Conservation (phyloP, 2,797 vertebrate species). For the Muscicapa comitata region DNA sequence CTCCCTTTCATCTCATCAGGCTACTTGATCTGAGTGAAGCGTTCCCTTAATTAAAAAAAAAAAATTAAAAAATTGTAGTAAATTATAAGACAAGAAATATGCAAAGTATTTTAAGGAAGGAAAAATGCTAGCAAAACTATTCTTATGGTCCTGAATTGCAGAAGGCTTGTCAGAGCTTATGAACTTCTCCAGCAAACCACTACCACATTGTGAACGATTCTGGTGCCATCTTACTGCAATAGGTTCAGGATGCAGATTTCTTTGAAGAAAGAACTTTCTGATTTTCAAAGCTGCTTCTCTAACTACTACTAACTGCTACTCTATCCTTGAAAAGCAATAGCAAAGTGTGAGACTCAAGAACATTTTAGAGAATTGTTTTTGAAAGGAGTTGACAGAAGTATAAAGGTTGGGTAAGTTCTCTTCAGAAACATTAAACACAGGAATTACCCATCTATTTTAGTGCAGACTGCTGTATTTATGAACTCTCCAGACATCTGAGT, state of each 20-base stretch:
- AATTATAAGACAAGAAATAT: background rate
- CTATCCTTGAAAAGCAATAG: background rate
- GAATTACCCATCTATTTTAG: background rate
- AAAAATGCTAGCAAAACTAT: background rate
- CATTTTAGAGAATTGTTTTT: background rate
- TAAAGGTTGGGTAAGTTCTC: background rate
- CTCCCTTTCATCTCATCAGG: conserved; percentile 40
- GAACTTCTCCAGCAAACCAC: background rate
- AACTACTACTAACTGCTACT: background rate
- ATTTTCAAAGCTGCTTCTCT: background rate
- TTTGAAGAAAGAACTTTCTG: background rate
- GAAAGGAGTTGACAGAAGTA: background rate
- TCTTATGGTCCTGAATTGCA: background rate
- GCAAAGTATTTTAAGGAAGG: background rate
- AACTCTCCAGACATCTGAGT: background rate
- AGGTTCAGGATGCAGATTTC: background rate
- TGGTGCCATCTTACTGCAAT: background rate
- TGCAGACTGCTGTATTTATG: background rate
- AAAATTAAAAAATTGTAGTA: background rate
- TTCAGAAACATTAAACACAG: background rate
- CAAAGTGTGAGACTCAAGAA: background rate
- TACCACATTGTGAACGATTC: background rate
- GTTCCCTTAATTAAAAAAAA: background rate
- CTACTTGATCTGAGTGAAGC: background rate
- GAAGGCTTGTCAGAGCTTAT: background rate